Conservation (phyloP, 1,140 invertebrate species). For the Diorhabda elongata region DNA sequence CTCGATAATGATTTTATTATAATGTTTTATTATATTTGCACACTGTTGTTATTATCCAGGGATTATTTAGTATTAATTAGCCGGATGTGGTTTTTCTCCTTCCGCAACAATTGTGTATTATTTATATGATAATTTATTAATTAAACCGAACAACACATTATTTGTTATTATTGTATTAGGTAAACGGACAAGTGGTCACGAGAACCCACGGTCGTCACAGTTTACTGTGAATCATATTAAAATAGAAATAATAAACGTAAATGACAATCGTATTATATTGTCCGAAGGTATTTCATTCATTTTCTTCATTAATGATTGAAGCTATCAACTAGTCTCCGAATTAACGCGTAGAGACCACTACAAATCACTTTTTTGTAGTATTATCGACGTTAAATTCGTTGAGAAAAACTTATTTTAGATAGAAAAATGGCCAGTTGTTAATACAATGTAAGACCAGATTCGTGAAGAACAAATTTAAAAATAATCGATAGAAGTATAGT, state of each 20-base stretch:
- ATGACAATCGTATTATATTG: not conserved
- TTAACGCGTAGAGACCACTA: no score
- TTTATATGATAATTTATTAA: slow-evolving; percentile 21
- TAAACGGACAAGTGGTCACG: slow-evolving; percentile 4
- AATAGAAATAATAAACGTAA: slow-evolving; percentile 1
- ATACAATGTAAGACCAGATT: no score
- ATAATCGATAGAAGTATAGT: no score
- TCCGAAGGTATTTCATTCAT: not conserved
- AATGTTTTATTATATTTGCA: slow-evolving; percentile 20
- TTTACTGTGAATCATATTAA: not conserved
- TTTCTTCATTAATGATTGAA: no score
- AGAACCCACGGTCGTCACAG: not conserved
- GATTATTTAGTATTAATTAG: slow-evolving; percentile 18
- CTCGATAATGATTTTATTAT: slow-evolving; percentile 15
- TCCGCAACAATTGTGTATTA: slow-evolving; percentile 18
- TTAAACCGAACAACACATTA: slow-evolving; percentile 9
- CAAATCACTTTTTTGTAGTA: no score
- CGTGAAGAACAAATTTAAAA: no score
- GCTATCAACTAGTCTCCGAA: no score
- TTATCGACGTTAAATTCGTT: no score
- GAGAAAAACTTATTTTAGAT: no score
- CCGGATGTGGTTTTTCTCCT: slow-evolving; percentile 18
- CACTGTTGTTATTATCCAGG: slow-evolving; percentile 17
- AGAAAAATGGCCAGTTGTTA: no score
- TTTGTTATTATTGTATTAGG: slow-evolving; percentile 13